Conservation (phyloP, 37 sponge, comb jelly and placozoan species). For the Petrosia ficiformis region DNA sequence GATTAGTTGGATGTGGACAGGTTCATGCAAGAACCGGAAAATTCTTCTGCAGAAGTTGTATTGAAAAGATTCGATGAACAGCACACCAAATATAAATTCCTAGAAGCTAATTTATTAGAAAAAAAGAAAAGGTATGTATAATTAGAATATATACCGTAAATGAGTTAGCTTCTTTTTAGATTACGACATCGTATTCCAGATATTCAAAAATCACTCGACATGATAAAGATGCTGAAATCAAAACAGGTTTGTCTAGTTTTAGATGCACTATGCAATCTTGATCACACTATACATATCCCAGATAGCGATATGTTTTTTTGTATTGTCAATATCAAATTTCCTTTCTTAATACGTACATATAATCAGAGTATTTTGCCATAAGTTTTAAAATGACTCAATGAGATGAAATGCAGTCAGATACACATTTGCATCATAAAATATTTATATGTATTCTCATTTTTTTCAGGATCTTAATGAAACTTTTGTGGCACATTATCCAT, state of each 20-base stretch:
- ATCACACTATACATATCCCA: not conserved
- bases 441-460: not conserved
- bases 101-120: conserved; percentile 80
- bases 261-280: no score
- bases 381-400: no score
- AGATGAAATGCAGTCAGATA: no score
- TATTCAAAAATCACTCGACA: not conserved
- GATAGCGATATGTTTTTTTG: no score
- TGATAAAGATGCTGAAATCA: not conserved
- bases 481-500: conserved; percentile 66
- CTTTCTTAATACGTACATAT: no score
- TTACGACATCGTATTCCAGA: not conserved
- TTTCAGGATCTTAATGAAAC: conserved; percentile 33
- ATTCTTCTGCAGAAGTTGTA: conserved; percentile 68
- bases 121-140: conserved; percentile 59
- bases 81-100: conserved; percentile 89
- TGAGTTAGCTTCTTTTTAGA: not conserved
- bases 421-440: no score
- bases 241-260: not conserved
- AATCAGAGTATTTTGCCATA: no score
- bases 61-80: conserved; percentile 86
- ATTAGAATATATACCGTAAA: not conserved
- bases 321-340: no score
- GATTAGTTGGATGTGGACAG: conserved; percentile 85
- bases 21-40: conserved; percentile 78